Evolutionary conservation across 2,888 invertebrate species (phyloP).

Genomic region (Apotomis capreana): DNA sequence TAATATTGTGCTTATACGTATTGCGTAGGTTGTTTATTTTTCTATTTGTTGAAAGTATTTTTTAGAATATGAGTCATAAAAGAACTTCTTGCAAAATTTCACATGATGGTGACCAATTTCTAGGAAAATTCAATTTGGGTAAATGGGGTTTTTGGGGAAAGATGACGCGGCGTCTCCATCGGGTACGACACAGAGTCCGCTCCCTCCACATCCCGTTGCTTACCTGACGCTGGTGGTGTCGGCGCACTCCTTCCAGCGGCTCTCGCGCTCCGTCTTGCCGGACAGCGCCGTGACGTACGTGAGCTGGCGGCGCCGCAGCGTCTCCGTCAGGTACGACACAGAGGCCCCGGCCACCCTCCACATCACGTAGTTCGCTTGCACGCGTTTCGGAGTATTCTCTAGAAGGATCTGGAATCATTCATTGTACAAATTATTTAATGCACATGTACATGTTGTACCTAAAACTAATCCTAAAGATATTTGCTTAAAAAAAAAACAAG

Average conservation of each 20-base stretch:
- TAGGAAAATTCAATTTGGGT: too few species aligned
- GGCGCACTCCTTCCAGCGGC: conserved; percentile 96
- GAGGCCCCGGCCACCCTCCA: conserved; percentile 94
- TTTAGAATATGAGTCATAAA: too few species aligned
- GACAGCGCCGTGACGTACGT: conserved; percentile 91
- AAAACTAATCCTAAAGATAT: background rate
- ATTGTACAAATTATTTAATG: conserved; percentile 12
- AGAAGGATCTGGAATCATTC: conserved; percentile 66
- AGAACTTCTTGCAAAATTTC: too few species aligned
- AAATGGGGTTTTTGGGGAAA: too few species aligned
- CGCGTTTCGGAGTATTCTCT: conserved; percentile 80
- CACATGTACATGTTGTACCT: conserved; percentile 62
- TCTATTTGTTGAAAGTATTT: too few species aligned
- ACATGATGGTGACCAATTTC: too few species aligned
- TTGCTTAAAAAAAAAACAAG: too few species aligned
- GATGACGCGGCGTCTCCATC: too few species aligned
- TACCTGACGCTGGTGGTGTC: conserved; percentile 91
- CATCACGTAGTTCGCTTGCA: conserved; percentile 94
- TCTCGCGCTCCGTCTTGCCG: conserved; percentile 92
- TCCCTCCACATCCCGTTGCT: background rate
- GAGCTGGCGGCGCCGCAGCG: conserved; percentile 89
- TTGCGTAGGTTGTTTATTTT: too few species aligned
- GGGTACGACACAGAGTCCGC: too few species aligned
- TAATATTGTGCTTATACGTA: too few species aligned
- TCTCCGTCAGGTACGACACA: conserved; percentile 91